phyloP scores from a whole-genome alignment of 2,797 vertebrate species.

The Acanthurus leucopareius region DNA sequence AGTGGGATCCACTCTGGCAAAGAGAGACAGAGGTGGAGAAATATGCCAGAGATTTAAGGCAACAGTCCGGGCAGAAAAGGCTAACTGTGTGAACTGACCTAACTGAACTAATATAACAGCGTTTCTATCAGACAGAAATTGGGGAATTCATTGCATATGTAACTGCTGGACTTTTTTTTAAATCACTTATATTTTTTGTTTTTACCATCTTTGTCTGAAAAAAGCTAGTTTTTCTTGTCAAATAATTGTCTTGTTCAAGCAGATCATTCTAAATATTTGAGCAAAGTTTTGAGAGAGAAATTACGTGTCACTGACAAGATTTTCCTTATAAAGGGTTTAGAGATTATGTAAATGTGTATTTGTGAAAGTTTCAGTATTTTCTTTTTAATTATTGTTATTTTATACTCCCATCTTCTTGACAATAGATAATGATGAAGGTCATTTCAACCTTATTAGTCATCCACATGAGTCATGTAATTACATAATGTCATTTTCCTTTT shows the following conservation, averaged over 20 bases:
- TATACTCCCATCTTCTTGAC: not conserved
- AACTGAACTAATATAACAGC: conserved; percentile 57
- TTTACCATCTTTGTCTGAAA: not conserved
- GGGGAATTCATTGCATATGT: not conserved
- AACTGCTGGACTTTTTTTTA: not conserved
- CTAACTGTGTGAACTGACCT: conserved; percentile 59
- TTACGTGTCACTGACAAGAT: not conserved
- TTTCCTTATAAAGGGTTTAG: too few relatives aligned
- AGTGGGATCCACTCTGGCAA: conserved; percentile 68
- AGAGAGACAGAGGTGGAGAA: conserved; percentile 66
- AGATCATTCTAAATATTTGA: not conserved
- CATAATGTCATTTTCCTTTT: not conserved
- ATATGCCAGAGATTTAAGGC: conserved; percentile 76
- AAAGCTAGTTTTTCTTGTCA: not conserved
- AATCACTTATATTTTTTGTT: not conserved
- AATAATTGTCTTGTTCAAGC: not conserved
- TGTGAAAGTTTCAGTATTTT: too few relatives aligned
- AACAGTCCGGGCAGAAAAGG: conserved; percentile 58
- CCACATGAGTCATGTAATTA: not conserved
- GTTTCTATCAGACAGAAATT: too few relatives aligned
- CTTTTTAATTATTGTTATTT: too few relatives aligned
- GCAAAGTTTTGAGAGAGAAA: not conserved
- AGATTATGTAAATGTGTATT: too few relatives aligned
- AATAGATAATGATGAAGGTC: not conserved
- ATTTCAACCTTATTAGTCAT: not conserved